Evolutionary conservation across 2,797 vertebrate species (phyloP).

Genomic region (Sciurus carolinensis): DNA sequence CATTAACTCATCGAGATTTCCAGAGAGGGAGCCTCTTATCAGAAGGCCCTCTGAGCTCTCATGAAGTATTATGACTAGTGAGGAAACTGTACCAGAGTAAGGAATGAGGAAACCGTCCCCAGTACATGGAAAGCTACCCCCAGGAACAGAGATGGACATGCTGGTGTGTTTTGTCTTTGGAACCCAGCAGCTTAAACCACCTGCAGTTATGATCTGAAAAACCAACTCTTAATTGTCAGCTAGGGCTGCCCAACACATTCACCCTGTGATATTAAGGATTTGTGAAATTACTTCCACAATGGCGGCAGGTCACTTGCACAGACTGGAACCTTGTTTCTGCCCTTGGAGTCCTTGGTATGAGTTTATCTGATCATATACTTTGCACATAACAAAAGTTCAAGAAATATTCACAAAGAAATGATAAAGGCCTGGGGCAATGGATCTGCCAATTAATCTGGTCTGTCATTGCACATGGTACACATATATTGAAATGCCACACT

Average conservation of each 20-base stretch:
- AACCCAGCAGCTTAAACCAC: neutral
- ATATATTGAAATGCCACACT: neutral
- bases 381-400: neutral
- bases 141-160: neutral
- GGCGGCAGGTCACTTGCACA: neutral
- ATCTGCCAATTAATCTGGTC: neutral
- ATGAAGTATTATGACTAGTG: neutral
- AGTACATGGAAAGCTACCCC: neutral
- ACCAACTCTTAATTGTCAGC: neutral
- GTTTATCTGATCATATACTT: neutral
- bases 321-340: neutral
- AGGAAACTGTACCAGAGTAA: neutral
- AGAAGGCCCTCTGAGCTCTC: neutral
- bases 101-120: too few species aligned
- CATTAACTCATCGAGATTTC: constrained; percentile 55
- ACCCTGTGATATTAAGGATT: neutral
- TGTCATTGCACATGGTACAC: neutral
- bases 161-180: neutral
- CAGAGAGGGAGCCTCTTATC: constrained; percentile 28
- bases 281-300: neutral
- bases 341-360: neutral
- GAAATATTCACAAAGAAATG: neutral
- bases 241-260: neutral
- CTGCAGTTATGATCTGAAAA: neutral
- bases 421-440: neutral